Conservation (phyloP, 2,113 vertebrate genomes). For the Microcebus tavaratra region DNA sequence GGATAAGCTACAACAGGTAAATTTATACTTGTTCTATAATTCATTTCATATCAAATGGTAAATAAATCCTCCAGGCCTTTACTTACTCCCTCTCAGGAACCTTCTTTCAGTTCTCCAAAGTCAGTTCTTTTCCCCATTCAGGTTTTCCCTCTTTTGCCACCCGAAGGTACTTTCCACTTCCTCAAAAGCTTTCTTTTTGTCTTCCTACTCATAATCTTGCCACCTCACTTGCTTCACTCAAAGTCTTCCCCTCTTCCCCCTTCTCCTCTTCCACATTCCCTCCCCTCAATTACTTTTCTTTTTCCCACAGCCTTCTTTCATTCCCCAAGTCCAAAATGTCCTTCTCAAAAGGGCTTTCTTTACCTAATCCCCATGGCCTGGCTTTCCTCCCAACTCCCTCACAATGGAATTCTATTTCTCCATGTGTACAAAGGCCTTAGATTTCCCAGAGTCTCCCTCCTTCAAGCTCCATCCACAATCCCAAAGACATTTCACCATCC, state of each 20-base stretch:
- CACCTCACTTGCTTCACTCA: background rate
- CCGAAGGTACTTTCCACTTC: background rate
- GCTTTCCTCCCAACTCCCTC: background rate
- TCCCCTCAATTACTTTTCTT: background rate
- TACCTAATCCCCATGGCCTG: background rate
- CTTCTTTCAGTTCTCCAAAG: background rate
- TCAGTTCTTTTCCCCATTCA: background rate
- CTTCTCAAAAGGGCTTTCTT: background rate
- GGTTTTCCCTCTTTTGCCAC: background rate
- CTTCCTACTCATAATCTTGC: background rate
- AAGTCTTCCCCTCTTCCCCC: background rate
- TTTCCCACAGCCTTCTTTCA: background rate
- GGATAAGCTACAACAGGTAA: slow-evolving; percentile 43
- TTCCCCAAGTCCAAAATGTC: background rate
- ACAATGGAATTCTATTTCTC: background rate
- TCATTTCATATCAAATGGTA: slow-evolving; percentile 50
- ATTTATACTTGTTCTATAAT: slow-evolving; percentile 17
- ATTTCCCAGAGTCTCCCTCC: background rate
- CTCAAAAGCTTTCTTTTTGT: background rate
- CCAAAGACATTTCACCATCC: background rate
- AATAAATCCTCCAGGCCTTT: slow-evolving; percentile 2
- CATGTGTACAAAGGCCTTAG: background rate
- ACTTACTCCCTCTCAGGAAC: background rate
- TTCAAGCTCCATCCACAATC: background rate
- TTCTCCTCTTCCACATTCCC: background rate